A percentile compares a stretch with the other conserved stretches of the same genome.
Conservation (phyloP, 1,140 invertebrate species). For the Drosophila pallidifrons region DNA sequence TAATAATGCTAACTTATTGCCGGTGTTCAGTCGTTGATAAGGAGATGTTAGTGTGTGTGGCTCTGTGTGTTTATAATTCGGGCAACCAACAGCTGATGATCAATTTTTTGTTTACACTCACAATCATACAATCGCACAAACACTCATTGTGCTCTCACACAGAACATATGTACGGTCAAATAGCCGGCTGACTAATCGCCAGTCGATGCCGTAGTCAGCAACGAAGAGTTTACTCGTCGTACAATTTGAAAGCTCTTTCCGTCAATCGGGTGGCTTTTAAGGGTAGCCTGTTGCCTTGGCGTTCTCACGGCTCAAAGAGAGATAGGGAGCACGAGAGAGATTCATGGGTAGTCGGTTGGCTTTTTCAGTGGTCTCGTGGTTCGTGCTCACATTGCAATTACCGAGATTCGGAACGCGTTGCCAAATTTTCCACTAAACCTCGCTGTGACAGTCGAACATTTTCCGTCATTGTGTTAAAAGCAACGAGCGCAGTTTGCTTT, state of each 20-base stretch:
- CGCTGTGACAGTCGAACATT: constrained; percentile 60
- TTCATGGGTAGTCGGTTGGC: constrained; percentile 14
- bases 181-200: constrained; percentile 35
- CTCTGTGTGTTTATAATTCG: neutral
- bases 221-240: neutral
- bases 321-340: neutral
- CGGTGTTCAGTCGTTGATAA: constrained; percentile 54
- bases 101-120: constrained; percentile 67
- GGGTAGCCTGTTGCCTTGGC: constrained; percentile 67
- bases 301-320: constrained; percentile 45
- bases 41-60: neutral
- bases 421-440: constrained; percentile 70
- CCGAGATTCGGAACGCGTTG: constrained; percentile 57
- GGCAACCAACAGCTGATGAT: constrained; percentile 66
- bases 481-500: constrained; percentile 15
- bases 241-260: constrained; percentile 40
- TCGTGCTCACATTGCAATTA: constrained; percentile 49
- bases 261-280: constrained; percentile 52
- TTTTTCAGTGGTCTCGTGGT: constrained; percentile 37
- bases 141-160: constrained; percentile 10
- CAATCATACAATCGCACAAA: neutral
- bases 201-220: constrained; percentile 3
- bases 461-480: constrained; percentile 57
- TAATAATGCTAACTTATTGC: constrained; percentile 15
- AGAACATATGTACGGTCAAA: neutral